These are phyloP conservation scores for Myotis planiceps DNA, from an alignment of 2,797 vertebrate genomes.

Conservation along the genomic window DNA sequence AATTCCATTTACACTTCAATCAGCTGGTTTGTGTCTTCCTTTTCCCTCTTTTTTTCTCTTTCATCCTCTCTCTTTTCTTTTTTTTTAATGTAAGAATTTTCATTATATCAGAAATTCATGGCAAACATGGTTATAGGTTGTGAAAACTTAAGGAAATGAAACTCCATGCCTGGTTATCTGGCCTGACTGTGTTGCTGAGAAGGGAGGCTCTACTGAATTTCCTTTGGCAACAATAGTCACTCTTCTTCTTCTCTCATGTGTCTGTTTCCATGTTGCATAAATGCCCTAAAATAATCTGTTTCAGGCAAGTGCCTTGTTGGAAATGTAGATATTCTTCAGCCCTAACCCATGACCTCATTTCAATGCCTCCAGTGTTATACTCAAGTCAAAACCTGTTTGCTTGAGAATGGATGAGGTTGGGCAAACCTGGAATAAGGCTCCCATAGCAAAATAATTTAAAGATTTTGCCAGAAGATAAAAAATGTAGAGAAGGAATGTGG, in stretches of 20 bases:
- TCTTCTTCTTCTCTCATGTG: neutral
- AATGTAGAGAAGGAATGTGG: neutral
- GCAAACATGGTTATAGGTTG: neutral
- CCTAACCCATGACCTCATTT: fast-evolving
- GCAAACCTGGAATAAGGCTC: neutral
- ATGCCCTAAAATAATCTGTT: neutral
- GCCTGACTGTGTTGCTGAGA: neutral
- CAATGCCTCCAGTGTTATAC: neutral
- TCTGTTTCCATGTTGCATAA: neutral
- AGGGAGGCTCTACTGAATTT: neutral
- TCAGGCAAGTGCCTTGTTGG: neutral
- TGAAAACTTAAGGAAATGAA: neutral
- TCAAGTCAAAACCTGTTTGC: neutral
- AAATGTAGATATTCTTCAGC: neutral
- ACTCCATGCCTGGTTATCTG: neutral
- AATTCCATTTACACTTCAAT: neutral
- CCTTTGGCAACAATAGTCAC: neutral
- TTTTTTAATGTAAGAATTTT: neutral
- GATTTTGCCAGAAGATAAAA: neutral
- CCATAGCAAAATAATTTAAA: neutral
- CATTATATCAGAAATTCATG: neutral
- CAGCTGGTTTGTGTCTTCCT: neutral
- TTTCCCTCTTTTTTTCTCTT: too few species aligned
- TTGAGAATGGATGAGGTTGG: neutral
- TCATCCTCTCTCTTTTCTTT: neutral